A percentile compares a stretch with the other conserved stretches of the same genome.
Evolutionary conservation across 2,888 invertebrate species (phyloP).

Genomic region (Chromoteleia sp.): DNA sequence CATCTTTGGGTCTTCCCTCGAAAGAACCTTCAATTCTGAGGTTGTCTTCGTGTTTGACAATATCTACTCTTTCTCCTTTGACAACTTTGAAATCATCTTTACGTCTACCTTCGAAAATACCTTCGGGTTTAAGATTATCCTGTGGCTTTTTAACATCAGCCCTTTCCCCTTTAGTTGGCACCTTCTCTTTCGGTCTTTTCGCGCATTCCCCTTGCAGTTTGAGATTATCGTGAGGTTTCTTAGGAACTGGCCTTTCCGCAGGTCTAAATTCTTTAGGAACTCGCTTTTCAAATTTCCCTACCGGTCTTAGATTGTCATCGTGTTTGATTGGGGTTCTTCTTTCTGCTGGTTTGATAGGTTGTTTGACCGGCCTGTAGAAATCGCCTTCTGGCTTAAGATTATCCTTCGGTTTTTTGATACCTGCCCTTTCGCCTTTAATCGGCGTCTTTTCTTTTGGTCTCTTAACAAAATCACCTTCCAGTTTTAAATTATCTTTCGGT

Average conservation of each 20-base stretch:
- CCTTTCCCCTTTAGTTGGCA: slow-evolving; percentile 74
- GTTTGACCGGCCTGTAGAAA: too few relatives aligned
- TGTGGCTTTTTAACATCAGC: slow-evolving; percentile 75
- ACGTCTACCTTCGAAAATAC: slow-evolving; percentile 85
- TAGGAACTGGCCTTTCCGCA: slow-evolving; percentile 84
- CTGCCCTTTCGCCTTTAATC: slow-evolving; percentile 75
- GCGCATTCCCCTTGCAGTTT: slow-evolving; percentile 85
- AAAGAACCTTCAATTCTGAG: slow-evolving; percentile 85
- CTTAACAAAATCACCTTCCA: slow-evolving; percentile 86
- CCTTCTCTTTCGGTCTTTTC: slow-evolving; percentile 76
- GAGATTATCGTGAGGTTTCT: slow-evolving; percentile 86
- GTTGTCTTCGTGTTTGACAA: slow-evolving; percentile 85
- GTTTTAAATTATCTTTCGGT: slow-evolving; percentile 85
- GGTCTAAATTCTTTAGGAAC: too few relatives aligned
- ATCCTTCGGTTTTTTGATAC: slow-evolving; percentile 78
- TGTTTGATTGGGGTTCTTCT: too few relatives aligned
- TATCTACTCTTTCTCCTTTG: slow-evolving; percentile 87
- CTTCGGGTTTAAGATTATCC: slow-evolving; percentile 86
- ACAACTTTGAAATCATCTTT: slow-evolving; percentile 83
- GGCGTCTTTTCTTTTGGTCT: slow-evolving; percentile 75
- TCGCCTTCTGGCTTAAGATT: slow-evolving; percentile 87
- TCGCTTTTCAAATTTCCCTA: too few relatives aligned
- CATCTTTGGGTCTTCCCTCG: slow-evolving; percentile 87
- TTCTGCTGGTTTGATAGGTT: too few relatives aligned
- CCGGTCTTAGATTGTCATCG: too few relatives aligned